Percentiles rank a stretch among this genome's conserved stretches.
Conservation (phyloP, 2,797 vertebrate genomes). For the Coregonus ussuriensis region DNA sequence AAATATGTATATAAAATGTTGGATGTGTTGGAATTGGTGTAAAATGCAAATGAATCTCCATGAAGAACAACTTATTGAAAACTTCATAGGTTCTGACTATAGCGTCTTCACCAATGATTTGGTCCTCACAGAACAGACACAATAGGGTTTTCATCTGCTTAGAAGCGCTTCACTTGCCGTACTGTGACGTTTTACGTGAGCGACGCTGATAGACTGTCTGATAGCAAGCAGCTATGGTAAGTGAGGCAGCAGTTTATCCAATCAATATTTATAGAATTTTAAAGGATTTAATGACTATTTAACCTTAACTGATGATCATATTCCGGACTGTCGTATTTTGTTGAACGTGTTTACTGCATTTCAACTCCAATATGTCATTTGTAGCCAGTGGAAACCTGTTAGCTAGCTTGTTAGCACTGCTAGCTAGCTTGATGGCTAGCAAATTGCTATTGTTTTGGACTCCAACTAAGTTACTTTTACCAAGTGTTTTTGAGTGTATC, state of each 20-base stretch:
- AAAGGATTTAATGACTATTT: background rate
- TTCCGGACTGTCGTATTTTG: background rate
- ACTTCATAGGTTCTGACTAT: too few species aligned
- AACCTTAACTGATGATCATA: background rate
- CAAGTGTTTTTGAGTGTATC: too few species aligned
- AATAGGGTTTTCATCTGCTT: background rate
- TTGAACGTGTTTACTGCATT: background rate
- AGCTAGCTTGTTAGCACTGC: too few species aligned
- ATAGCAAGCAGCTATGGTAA: background rate
- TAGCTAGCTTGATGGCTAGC: too few species aligned
- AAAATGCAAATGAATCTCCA: too few species aligned
- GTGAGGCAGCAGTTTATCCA: slow-evolving; percentile 14
- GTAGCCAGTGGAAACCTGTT: background rate
- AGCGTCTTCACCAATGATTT: too few species aligned
- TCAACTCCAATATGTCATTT: background rate
- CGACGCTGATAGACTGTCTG: background rate
- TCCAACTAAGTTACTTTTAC: too few species aligned
- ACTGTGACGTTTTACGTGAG: background rate
- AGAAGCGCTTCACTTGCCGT: background rate
- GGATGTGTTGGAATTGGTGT: too few species aligned
- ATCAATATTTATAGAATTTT: background rate
- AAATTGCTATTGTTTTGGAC: too few species aligned
- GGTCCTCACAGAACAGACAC: background rate
- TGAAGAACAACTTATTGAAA: too few species aligned
- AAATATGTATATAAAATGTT: too few species aligned